phyloP scores from a whole-genome alignment of 2,113 vertebrate genomes.

The Montifringilla adamsi region DNA sequence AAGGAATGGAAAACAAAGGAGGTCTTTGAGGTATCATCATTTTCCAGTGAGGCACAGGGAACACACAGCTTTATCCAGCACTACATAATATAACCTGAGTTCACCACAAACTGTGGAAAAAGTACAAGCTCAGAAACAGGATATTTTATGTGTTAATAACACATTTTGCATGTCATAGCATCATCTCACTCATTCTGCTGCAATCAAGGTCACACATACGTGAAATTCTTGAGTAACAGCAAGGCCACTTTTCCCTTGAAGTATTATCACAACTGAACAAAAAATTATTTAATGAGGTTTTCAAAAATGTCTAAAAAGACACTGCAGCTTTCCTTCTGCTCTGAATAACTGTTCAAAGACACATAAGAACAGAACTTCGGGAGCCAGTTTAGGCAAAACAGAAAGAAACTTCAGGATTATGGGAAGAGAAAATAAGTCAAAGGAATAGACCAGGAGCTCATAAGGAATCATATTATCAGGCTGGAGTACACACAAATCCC shows the following conservation, averaged over 20 bases:
- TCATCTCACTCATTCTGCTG: not conserved
- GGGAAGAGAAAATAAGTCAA: not conserved
- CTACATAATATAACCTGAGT: not conserved
- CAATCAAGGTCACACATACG: fast-evolving
- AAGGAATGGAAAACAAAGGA: not conserved
- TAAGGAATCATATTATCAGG: not conserved
- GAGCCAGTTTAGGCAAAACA: not conserved
- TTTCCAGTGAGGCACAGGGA: not conserved
- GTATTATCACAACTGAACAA: not conserved
- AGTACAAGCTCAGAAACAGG: not conserved
- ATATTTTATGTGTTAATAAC: not conserved
- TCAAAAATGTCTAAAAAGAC: not conserved
- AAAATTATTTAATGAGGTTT: not conserved
- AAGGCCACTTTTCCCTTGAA: not conserved
- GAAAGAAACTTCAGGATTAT: not conserved
- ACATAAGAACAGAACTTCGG: not conserved
- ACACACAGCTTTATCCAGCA: not conserved
- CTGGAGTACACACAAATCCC: not conserved
- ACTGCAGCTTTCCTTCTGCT: not conserved
- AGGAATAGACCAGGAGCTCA: not conserved
- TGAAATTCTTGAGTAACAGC: not conserved
- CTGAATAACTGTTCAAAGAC: not conserved
- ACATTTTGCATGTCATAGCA: not conserved
- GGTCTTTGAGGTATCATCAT: not conserved
- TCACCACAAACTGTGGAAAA: not conserved